phyloP scores from a whole-genome alignment of 2,113 vertebrate genomes.

The Eclectus roratus region DNA sequence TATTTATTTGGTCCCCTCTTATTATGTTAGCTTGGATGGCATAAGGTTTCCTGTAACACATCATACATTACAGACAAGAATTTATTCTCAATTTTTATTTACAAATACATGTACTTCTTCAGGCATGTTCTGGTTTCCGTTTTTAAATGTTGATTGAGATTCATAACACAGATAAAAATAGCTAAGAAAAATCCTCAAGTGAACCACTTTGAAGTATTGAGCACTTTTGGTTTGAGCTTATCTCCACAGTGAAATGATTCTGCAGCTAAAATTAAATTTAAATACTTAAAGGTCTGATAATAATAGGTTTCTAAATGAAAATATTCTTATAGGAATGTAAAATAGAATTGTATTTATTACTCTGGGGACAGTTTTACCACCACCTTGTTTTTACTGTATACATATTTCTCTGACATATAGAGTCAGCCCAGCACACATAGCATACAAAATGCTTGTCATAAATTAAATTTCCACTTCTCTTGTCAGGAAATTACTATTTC shows the following conservation, averaged over 20 bases:
- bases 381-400: background rate
- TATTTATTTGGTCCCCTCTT: background rate
- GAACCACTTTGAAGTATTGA: background rate
- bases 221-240: background rate
- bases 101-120: background rate
- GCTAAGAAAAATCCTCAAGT: background rate
- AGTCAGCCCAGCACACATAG: background rate
- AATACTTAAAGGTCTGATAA: background rate
- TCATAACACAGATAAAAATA: background rate
- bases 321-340: background rate
- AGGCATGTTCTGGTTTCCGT: background rate
- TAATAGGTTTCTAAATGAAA: background rate
- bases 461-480: background rate
- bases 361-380: background rate
- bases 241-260: background rate
- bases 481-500: background rate
- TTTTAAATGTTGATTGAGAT: background rate
- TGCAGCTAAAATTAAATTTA: background rate
- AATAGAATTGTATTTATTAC: background rate
- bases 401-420: background rate
- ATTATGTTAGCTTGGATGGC: background rate
- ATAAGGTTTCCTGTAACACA: background rate
- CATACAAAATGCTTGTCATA: background rate
- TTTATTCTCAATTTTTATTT: background rate
- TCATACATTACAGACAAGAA: background rate